A percentile compares a stretch with the other conserved stretches of the same genome.
These are phyloP conservation scores for Styela plicata DNA, from an alignment of 23 tunicate genomes.

Conservation along the genomic window DNA sequence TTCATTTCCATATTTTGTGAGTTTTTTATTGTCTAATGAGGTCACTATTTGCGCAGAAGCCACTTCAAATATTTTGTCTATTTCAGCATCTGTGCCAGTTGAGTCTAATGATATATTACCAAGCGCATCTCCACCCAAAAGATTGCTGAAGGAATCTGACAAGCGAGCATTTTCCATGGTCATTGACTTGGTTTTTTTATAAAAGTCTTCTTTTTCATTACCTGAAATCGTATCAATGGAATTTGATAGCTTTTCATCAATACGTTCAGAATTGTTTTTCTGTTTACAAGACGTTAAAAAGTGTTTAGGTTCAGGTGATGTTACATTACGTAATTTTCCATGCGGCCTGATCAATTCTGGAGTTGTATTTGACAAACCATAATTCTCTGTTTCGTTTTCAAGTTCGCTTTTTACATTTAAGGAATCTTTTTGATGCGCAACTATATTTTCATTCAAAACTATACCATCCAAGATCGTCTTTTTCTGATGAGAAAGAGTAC, in stretches of 20 bases:
- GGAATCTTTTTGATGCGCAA: neutral
- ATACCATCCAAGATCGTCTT: too few relatives aligned
- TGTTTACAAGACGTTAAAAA: too few relatives aligned
- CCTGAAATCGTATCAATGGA: too few relatives aligned
- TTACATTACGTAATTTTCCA: neutral
- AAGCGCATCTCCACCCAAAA: neutral
- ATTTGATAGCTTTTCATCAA: neutral
- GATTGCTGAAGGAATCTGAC: neutral
- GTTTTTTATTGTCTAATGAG: neutral
- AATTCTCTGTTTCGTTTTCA: neutral
- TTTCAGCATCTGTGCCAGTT: neutral
- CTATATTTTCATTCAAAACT: too few relatives aligned
- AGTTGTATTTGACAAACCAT: neutral
- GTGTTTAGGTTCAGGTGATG: too few relatives aligned
- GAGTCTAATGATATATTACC: neutral
- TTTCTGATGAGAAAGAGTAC: neutral
- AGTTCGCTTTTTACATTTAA: too few relatives aligned
- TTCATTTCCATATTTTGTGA: neutral
- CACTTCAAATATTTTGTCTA: neutral
- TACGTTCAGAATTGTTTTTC: neutral
- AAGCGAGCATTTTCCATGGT: too few relatives aligned
- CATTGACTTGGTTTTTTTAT: too few relatives aligned
- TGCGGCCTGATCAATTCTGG: neutral
- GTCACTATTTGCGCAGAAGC: neutral
- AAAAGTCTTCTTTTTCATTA: too few relatives aligned